Conservation (phyloP, 23 tunicate species). For the Ciona savignyi region DNA sequence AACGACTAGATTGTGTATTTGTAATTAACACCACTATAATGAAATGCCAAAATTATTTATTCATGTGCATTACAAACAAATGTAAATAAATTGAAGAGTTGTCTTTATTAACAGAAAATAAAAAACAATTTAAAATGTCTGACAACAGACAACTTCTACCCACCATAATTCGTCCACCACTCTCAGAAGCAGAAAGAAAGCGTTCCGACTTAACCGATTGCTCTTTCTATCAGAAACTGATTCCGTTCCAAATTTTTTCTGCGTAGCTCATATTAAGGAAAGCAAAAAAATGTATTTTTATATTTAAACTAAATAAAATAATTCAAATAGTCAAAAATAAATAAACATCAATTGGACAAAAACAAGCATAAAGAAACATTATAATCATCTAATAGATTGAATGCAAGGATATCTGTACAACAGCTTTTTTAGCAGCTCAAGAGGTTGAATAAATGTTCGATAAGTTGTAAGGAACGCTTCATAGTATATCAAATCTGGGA, state of each 20-base stretch:
- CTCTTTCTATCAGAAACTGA: constrained; percentile 40
- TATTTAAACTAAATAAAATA: no score
- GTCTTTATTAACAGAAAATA: no score
- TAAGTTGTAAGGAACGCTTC: constrained; percentile 92
- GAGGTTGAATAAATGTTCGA: constrained; percentile 67
- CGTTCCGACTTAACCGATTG: constrained; percentile 47
- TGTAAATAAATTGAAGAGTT: no score
- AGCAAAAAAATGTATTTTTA: no score
- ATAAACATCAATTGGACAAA: no score
- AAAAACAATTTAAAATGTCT: no score
- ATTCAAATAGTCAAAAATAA: no score
- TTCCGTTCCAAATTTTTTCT: constrained; percentile 60
- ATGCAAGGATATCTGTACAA: constrained; percentile 63
- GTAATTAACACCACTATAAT: no score
- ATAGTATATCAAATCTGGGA: constrained; percentile 60
- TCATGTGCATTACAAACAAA: no score
- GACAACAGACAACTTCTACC: not conserved
- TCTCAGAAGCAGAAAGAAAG: constrained; percentile 73
- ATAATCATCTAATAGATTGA: not conserved
- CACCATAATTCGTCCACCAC: constrained; percentile 91
- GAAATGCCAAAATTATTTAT: no score
- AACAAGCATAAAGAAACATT: not conserved
- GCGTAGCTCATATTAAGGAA: constrained; percentile 53
- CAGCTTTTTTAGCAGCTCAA: constrained; percentile 69
- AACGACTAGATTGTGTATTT: no score